Base-by-base conservation (phyloP, 2,113 vertebrate species). In the Colistium nudipinnis region DNA sequence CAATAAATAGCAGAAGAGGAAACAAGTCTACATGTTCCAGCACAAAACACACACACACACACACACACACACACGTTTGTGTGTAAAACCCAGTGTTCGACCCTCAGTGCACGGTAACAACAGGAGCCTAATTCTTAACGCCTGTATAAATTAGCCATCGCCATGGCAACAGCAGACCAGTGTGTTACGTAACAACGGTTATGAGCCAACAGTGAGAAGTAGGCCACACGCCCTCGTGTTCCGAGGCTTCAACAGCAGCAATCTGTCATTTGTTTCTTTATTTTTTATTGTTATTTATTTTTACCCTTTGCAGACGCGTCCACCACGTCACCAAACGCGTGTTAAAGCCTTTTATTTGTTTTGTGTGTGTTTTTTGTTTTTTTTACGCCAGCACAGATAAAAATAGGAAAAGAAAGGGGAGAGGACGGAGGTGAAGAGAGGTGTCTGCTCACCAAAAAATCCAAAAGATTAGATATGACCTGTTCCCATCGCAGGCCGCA, bases 151-250 rank as follows among this genome's bases (percentile, higher is more conserved):
- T 89, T 72, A 88, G 81, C 65, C 67, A n/a, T 90, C 84, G 61
- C 90, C 91, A 90, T 92, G 86, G 91, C 89, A 93, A 93, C 91
- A 70, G 85, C 70, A 90, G 82, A 91, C 83, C 89, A 92, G 86
- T 79, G 88, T 81, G 87, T 92, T 90, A 86, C 81, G 73, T 89
- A 91, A 90, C 87, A 89, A 89, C 57, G 68, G 66, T 86, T 78
- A 83, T 86, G 81, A 84, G 78, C 80, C 73, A 83, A 83, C 77
- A 54, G 72, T 55, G 43, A 76, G 81, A 90, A 86, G 71, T 90
- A 74, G 86, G 83, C 76, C 84, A 77, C 70, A 78, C 83, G 25
- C 77, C 66, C 82, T 81, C 31, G 4, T 64, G 67, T 71, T 80
- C 52, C 10, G 8, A 60, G 44, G 59, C 52, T 75, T 64, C 73